These are phyloP conservation scores for Amblyornis subalaris DNA, from an alignment of 2,113 vertebrate species.

Conservation along the genomic window DNA sequence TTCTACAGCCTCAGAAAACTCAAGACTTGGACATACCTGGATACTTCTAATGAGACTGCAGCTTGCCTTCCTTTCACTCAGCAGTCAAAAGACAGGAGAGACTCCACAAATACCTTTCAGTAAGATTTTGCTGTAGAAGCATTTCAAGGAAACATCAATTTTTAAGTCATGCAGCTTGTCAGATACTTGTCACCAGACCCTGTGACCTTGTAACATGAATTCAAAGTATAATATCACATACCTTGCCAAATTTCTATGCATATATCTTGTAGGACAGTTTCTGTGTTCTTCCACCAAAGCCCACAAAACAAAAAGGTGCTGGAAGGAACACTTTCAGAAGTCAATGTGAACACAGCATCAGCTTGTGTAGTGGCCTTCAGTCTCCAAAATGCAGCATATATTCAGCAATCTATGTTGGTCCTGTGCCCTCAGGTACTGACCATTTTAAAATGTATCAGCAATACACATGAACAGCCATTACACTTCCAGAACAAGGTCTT, in stretches of 20 bases:
- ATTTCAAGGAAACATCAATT: neutral
- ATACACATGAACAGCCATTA: neutral
- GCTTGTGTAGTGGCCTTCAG: fast-evolving
- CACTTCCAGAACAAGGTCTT: neutral
- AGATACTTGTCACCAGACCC: neutral
- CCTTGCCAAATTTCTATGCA: neutral
- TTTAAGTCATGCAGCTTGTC: neutral
- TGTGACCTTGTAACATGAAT: neutral
- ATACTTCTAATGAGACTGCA: neutral
- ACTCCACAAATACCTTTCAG: neutral
- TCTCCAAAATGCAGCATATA: neutral
- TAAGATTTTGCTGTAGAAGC: neutral
- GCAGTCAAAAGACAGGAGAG: neutral
- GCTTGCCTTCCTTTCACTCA: neutral
- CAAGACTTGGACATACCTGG: neutral
- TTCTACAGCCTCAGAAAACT: neutral
- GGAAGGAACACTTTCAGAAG: neutral
- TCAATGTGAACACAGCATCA: neutral
- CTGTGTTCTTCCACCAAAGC: neutral
- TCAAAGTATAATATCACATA: neutral
- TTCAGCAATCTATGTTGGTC: fast-evolving
- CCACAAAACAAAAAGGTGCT: neutral
- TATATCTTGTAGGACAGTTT: neutral
- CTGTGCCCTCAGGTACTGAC: neutral
- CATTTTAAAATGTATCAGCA: neutral